Evolutionary conservation across 1,140 invertebrate species (phyloP), one percentile per base, ranked within the genome.

Genomic region (Heliconius eleuchia): DNA sequence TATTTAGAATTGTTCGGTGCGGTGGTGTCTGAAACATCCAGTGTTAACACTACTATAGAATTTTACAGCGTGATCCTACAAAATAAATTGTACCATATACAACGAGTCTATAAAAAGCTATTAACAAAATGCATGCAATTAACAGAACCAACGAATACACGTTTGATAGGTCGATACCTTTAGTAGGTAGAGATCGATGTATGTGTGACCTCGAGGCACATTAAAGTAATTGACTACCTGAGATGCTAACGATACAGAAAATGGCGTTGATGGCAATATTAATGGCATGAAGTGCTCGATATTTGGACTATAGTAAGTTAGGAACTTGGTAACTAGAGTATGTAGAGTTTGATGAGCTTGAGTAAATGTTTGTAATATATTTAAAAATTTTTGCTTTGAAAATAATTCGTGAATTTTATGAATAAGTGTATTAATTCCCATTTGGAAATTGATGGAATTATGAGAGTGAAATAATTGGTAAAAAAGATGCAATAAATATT

Each of bases 191-290:
- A 30, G 57, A 66, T 66, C 23, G 57, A 66, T 66, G 23, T 66
- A 9, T 66, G 57, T 30, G 57, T 23, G 57, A 66, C 57, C 57
- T 66, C 57, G 11, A 11, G 27, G 23, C 23, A 16, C 57, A 66
- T 66, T 66, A 66, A 66, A 27, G 57, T 66, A 66, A 66, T 66
- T 66, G 57, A 66, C 23, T 66, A 66, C 23, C 57, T 66, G 57
- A 66, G 57, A 66, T 66, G 57, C 57, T 30, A 66, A 66, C 57
- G 57, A 66, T 27, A 66, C 57, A 30, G 23, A 66, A 66, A 66
- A 11, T 66, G 55, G 55, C 55, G 57, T 27, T 66, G 57, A 66
- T 66, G 23, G 57, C 57, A 66, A 66, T 11, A 66, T 30, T 66
- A 27, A 66, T 66, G 57, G 57, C 57, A 30, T 66, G 1, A 23